These are phyloP conservation scores for Achatina immaculata DNA, from an alignment of 1,140 invertebrate species.

Conservation along the genomic window DNA sequence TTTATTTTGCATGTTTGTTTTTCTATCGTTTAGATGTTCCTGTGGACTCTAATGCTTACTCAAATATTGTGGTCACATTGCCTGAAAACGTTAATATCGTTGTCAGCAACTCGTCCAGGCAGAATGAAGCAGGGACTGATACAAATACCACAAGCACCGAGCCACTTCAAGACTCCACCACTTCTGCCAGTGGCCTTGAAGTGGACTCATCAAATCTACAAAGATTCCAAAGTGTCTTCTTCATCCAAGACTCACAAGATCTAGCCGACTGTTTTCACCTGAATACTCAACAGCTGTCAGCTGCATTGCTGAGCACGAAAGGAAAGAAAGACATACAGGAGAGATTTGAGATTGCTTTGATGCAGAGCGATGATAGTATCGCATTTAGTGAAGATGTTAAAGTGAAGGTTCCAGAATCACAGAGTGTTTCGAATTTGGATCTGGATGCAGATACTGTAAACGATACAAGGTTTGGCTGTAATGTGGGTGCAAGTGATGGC, in stretches of 20 bases:
- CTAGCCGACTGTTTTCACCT: background rate
- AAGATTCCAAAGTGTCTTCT: constrained; percentile 3
- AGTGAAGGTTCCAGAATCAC: background rate
- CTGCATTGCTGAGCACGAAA: background rate
- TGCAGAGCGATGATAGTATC: background rate
- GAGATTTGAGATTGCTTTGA: background rate
- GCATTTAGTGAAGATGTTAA: background rate
- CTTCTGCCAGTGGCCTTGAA: background rate
- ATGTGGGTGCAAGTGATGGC: background rate
- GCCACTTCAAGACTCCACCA: background rate
- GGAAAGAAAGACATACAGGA: background rate
- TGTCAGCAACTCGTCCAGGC: background rate
- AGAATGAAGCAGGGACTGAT: background rate
- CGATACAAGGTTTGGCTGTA: background rate
- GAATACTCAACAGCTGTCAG: background rate
- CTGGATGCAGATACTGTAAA: background rate
- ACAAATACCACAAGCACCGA: background rate
- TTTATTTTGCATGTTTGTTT: background rate
- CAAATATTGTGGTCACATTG: constrained; percentile 1
- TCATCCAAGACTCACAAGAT: constrained; percentile 1
- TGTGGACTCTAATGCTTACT: background rate
- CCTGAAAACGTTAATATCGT: constrained; percentile 12
- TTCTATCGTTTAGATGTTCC: background rate
- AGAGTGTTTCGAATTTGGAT: background rate
- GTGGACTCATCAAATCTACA: background rate